Base-by-base conservation (phyloP, 2,113 vertebrate genomes). In the Notiomystis cincta region DNA sequence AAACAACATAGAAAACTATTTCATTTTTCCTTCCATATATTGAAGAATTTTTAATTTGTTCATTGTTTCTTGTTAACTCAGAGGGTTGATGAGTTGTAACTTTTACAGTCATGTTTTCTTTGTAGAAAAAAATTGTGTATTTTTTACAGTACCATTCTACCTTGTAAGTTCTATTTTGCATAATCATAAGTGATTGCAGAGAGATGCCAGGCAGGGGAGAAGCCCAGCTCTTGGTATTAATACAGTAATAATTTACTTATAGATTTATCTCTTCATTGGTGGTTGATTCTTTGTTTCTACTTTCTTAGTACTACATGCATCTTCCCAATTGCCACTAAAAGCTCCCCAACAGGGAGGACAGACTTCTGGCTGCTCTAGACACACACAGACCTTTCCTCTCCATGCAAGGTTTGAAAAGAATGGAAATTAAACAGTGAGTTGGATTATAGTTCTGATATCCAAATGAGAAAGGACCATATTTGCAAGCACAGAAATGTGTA, bases 1-100 rank as follows among this genome's bases (percentile, higher is more conserved):
- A 72, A 88, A 72, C 67, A 67, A 76, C 31, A 78, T 2, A 66
- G 38, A 69, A 70, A 62, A 80, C 70, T 66, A 33, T 76, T 73
- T 78, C n/a, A 79, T 89, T 93, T 77, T 73, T 82, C 37, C 42
- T 97, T 97, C 8, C 40, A 71, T 53, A 72, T 92, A 70, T 27
- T 47, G 24, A 62, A 81, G 28, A 65, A 9, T 21, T 78, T 72
- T 65, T 81, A 23, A n/a, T 23, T 81, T 3, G 0, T 69, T 87
- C 64, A 35, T 77, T 84, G 17, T 65, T 91, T 82, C 20, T 62
- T 53, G 20, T 53, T 81, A 79, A 37, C 35, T 66, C n/a, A 31
- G 56, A 77, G 35, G 2, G 6, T 10, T 58, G 14, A 28, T 35
- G 19, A 15, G 76, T 84, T 81, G 16, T 17, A 64, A 70, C 48